Evolutionary conservation across 2,797 vertebrate genomes (phyloP).

Genomic region (Cuculus canorus): DNA sequence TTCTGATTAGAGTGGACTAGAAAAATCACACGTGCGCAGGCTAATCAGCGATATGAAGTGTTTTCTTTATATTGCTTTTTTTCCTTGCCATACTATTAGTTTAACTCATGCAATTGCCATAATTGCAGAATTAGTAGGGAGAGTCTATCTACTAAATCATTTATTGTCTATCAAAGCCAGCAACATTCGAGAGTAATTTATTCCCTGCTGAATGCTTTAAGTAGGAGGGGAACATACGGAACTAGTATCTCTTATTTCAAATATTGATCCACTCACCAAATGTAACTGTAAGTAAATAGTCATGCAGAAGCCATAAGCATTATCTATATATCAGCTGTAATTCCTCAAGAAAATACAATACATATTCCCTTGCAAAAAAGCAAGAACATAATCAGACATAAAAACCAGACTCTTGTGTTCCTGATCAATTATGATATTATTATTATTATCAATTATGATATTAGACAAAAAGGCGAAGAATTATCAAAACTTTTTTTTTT

Average conservation of each 20-base stretch:
- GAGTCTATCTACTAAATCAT: background rate
- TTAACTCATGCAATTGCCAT: background rate
- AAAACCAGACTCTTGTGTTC: background rate
- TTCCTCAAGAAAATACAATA: background rate
- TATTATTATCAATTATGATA: too few species aligned
- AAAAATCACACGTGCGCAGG: rapidly evolving
- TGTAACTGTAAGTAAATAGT: background rate
- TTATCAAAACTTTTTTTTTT: background rate
- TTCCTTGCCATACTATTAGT: background rate
- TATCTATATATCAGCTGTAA: background rate
- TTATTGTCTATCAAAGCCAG: background rate
- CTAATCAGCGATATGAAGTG: background rate
- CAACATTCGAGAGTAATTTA: background rate
- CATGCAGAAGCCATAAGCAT: background rate
- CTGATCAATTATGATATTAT: background rate
- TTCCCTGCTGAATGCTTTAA: background rate
- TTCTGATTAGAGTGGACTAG: background rate
- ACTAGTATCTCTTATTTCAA: background rate
- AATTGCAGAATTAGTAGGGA: background rate
- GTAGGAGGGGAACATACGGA: background rate
- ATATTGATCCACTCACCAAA: constrained; percentile 19
- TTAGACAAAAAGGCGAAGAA: background rate
- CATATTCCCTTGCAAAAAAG: background rate
- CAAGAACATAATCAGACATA: background rate
- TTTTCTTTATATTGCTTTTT: background rate